Evolutionary conservation across 2,797 vertebrate species (phyloP).

Genomic region (Stomatorhinus walkeri): DNA sequence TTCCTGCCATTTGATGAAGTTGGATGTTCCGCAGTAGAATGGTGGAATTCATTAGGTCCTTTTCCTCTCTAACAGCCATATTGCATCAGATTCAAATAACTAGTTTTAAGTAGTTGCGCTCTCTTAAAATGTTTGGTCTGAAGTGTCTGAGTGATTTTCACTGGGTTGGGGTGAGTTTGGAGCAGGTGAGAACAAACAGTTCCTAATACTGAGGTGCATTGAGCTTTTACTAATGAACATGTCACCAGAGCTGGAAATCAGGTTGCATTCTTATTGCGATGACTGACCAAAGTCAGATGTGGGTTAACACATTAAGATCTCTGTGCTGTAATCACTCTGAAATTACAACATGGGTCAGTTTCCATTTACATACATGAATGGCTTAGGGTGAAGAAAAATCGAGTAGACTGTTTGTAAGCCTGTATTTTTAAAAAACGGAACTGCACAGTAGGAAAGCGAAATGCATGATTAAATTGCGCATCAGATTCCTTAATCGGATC

Average conservation of each 20-base stretch:
- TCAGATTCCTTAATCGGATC: conserved; percentile 8
- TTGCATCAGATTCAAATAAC: background rate
- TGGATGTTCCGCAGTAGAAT: background rate
- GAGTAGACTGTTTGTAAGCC: background rate
- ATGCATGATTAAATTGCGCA: background rate
- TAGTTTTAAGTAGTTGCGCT: background rate
- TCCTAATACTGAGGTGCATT: background rate
- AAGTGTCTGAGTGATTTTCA: background rate
- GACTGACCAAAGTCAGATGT: background rate
- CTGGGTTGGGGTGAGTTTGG: background rate
- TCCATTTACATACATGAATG: background rate
- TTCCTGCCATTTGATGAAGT: background rate
- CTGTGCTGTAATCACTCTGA: background rate
- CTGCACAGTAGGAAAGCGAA: background rate
- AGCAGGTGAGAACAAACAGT: background rate
- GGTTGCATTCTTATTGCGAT: background rate
- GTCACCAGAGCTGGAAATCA: background rate
- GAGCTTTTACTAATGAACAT: background rate
- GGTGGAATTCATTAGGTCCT: background rate
- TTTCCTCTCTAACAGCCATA: background rate
- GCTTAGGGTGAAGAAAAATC: background rate
- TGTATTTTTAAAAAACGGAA: background rate
- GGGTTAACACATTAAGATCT: background rate
- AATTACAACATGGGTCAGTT: background rate
- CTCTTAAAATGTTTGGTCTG: background rate